Evolutionary conservation across 1,140 invertebrate genomes (phyloP), one percentile per base, ranked within the genome.

Genomic region (Helicoverpa armigera): DNA sequence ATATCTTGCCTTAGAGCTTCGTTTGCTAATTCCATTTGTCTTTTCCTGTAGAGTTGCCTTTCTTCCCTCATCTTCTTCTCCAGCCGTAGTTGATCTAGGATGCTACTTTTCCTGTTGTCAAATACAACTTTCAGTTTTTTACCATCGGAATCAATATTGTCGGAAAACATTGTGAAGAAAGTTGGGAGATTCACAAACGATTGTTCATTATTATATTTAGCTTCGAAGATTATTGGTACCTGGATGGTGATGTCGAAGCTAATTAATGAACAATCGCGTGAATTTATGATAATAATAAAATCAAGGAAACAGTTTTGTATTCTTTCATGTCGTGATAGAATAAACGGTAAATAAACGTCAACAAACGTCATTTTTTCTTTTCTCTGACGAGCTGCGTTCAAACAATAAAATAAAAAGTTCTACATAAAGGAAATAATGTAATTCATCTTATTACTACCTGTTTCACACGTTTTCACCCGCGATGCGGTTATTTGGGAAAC

Each of bases 251-350:
- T 43, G 9, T 43, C 65, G 65, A 69, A 48, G 9, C 63, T 48
- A 50, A 50, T 23, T 69, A 67, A 50, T 69, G 65, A 69, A 67
- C 63, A 67, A 50, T 23, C 63, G 65, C 43, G 16, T 18, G 43
- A 69, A 50, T 18, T 50, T 50, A 12, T 4, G 35, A 69, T 48
- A 50, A 1, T 18, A 23, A 69, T 16, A 48, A 18, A 18, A 16
- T 7, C 5, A 48, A 13, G 48, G n/a, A 48, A 67, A 48, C n/a
- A 23, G 14, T n/a, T 16, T 48, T 67, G 3, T 2, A 12, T 35
- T 43, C 35, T 9, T 43, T 43, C 35, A 1, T 9, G 35, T 9
- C 7, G 35, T 43, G 35, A 43, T 43, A 43, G 35, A 43, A 43
- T 43, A 43, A 9, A 43, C 5, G 35, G 16, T 9, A 18, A 43